A percentile compares a stretch with the other conserved stretches of the same genome.
These are phyloP conservation scores for Diaprepes abbreviatus DNA, from an alignment of 2,888 invertebrate species.

Conservation along the genomic window DNA sequence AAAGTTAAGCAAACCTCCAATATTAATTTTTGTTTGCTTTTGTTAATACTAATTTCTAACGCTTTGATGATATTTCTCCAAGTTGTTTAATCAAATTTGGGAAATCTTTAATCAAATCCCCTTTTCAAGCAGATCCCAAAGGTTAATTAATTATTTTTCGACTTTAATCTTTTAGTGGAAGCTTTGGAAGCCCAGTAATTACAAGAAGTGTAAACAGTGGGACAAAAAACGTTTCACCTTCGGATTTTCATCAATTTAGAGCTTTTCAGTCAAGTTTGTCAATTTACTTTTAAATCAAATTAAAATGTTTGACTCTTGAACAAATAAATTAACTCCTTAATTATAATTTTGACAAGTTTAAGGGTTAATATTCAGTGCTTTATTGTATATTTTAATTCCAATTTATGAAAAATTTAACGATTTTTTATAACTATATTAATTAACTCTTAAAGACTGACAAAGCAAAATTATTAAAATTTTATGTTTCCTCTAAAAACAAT, in stretches of 20 bases:
- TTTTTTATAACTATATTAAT: too few relatives aligned
- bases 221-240: constrained; percentile 23
- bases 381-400: too few relatives aligned
- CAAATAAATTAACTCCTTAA: constrained; percentile 3
- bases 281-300: constrained; percentile 15
- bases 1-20: not conserved
- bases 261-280: constrained; percentile 6
- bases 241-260: constrained; percentile 17
- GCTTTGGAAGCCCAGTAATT: constrained; percentile 27
- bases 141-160: constrained; percentile 51
- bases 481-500: too few relatives aligned
- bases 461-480: too few relatives aligned
- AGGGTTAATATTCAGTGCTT: too few relatives aligned
- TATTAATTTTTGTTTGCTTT: constrained; percentile 36
- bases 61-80: constrained; percentile 44
- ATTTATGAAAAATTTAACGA: too few relatives aligned
- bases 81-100: constrained; percentile 58
- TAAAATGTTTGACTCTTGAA: not conserved
- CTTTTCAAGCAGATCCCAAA: constrained; percentile 35
- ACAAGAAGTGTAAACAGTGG: constrained; percentile 24
- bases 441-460: too few relatives aligned
- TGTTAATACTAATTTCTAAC: constrained; percentile 26
- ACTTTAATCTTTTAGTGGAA: constrained; percentile 27
- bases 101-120: constrained; percentile 56
- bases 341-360: not conserved